Evolutionary conservation across 2,113 vertebrate species (phyloP), one percentile per base, ranked within the genome.

Genomic region (Elephas maximus): DNA sequence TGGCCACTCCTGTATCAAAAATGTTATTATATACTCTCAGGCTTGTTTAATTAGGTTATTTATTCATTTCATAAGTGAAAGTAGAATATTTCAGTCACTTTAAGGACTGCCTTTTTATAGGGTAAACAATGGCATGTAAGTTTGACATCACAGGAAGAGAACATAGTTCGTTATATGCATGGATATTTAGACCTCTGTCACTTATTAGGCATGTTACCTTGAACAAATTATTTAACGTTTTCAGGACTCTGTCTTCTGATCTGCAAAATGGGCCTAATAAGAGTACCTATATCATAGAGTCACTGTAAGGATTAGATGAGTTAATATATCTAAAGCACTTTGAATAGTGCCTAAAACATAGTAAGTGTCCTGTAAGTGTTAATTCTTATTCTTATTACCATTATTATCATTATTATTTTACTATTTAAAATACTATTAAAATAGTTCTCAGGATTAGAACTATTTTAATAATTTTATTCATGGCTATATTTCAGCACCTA

Each of bases 51-150:
- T 88, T 94, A 44, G 1, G 7, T 95, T 97, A 41, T 95, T 96
- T 93, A 90, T 93, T 97, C 20, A 88, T 79, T 84, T 93, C 30
- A 30, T 28, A 91, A 74, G 28, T 85, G 5, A 80, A 90, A 48
- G 9, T 93, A 96, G 60, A 97, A 89, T 90, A 94, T 92, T 98
- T 97, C 80, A 94, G 17, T 81, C 63, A 85, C 65, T 98, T 97
- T 80, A 86, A 67, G 5, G 24, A 80, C 53, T 96, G 6, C 77
- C 83, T 65, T 93, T 95, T 89, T 57, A 88, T 67, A 53, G 23
- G 85, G 45, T 81, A 81, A 97, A 74, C 88, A 97, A 65, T 83
- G 69, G 41, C 44, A 77, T 90, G 28, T 60, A 41, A 97, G 86
- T 57, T 93, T 12, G 15, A 23, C 41, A 37, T 80, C 14, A 51